Base-by-base conservation (phyloP, 2,888 invertebrate genomes). In the Torymus texanus region DNA sequence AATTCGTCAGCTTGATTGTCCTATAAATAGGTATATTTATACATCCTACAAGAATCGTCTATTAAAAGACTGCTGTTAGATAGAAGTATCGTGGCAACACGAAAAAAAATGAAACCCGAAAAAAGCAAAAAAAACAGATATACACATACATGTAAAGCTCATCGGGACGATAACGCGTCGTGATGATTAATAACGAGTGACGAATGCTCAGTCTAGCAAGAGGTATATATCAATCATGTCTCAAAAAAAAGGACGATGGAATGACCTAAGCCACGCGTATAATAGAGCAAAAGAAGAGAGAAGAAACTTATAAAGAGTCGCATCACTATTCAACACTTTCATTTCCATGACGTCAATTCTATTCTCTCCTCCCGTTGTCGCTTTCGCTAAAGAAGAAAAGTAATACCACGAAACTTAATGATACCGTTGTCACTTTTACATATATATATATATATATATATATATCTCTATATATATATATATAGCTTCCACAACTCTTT, bases 141-240 rank as follows among this genome's bases (percentile, higher is more conserved):
- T 63, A 2, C 63, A 13, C 3, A 16, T 41, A 41, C 41, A 41
- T 8, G 41, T 8, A 41, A 41, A 41, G 41, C n/a, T 59, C 41
- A n/a, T 0, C 50, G 3, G n/a, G 24, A 14, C n/a, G 8, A 55
- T 41, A 58, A 14, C 24, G 14, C 14, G 41, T 41, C 41, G 41
- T 16, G 55, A 71, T 71, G 75, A 76, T 80, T 72, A 80, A 76
- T 80, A 80, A 76, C 41, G 10, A 29, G 71, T 66, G 59, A 75
- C 61, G 63, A 75, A 61, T 59, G 55, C 53, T 61, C 13, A 11
- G 66, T 16, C 24, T 53, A 61, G 12, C 55, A 65, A 75, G 18
- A 63, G 65, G 41, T 41, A 71, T 61, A 71, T 61, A 71, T 79
- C 74, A 68, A 74, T 74, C 78, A 70, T 59, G 55, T n/a, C 21